These are phyloP conservation scores for Tuberolachnus salignus DNA, from an alignment of 2,888 invertebrate species.

Conservation along the genomic window DNA sequence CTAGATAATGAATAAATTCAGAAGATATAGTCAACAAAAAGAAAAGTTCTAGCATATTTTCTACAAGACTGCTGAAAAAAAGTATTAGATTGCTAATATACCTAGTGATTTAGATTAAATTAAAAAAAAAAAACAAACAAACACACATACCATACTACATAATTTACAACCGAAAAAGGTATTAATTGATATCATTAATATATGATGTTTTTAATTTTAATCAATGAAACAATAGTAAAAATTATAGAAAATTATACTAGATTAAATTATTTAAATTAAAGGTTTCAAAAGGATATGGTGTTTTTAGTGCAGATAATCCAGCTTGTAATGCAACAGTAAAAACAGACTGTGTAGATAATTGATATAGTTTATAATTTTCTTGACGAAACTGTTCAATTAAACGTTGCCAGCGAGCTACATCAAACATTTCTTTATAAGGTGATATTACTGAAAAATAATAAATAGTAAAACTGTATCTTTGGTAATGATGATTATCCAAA, in stretches of 20 bases:
- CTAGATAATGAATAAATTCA: too few species aligned
- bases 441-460: conserved; percentile 60
- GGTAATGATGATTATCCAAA: not conserved
- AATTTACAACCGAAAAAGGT: too few species aligned
- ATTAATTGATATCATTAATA: too few species aligned
- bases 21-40: too few species aligned
- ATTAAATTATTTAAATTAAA: not conserved
- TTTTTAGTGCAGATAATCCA: conserved; percentile 93
- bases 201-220: too few species aligned
- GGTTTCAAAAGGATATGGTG: conserved; percentile 75
- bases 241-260: not conserved
- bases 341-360: conserved; percentile 87
- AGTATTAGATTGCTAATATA: too few species aligned
- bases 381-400: conserved; percentile 88
- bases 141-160: too few species aligned
- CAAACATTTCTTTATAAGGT: conserved; percentile 65
- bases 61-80: too few species aligned
- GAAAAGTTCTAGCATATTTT: too few species aligned
- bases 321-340: conserved; percentile 91
- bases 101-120: too few species aligned
- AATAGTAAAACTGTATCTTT: not conserved
- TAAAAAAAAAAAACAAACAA: too few species aligned
- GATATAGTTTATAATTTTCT: conserved; percentile 93
- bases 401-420: conserved; percentile 74
- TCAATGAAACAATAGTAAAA: too few species aligned